Evolutionary conservation across 2,888 invertebrate species (phyloP).

Genomic region (Dysmachus trigonus): DNA sequence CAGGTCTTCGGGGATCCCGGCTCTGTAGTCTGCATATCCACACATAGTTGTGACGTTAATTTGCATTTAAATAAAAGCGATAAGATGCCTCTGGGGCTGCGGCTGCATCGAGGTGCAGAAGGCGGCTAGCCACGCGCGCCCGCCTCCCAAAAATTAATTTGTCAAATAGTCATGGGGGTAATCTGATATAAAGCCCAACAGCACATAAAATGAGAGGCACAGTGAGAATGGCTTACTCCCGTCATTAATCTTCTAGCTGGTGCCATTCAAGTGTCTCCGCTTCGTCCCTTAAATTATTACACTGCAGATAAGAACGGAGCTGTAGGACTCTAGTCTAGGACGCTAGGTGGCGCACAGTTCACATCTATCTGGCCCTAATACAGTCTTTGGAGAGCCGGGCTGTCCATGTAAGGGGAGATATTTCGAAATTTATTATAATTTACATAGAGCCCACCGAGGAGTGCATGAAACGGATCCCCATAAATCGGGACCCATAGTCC

Average conservation of each 20-base stretch:
- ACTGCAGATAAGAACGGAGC: not conserved
- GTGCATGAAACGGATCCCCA: not conserved
- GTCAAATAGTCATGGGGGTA: slow-evolving; percentile 7
- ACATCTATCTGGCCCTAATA: slow-evolving; percentile 11
- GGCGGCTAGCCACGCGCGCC: not conserved
- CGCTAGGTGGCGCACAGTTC: not conserved
- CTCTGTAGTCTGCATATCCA: not conserved
- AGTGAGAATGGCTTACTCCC: not conserved
- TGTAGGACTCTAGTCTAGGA: not conserved
- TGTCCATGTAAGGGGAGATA: not conserved
- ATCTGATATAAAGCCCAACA: slow-evolving; percentile 4
- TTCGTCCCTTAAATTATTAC: slow-evolving; percentile 18
- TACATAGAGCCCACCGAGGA: not conserved
- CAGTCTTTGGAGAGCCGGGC: not conserved
- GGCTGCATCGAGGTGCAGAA: not conserved
- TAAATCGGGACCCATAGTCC: not conserved
- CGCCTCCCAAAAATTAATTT: slow-evolving; percentile 1
- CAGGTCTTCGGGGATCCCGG: not conserved
- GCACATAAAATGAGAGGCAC: not conserved
- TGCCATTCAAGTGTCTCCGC: slow-evolving; percentile 33
- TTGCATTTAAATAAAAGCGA: not conserved
- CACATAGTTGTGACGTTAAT: not conserved
- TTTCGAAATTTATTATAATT: slow-evolving; percentile 23
- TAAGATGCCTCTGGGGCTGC: not conserved
- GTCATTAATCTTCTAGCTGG: slow-evolving; percentile 25